phyloP scores from a whole-genome alignment of 2,113 vertebrate genomes.

The Thymallus thymallus region DNA sequence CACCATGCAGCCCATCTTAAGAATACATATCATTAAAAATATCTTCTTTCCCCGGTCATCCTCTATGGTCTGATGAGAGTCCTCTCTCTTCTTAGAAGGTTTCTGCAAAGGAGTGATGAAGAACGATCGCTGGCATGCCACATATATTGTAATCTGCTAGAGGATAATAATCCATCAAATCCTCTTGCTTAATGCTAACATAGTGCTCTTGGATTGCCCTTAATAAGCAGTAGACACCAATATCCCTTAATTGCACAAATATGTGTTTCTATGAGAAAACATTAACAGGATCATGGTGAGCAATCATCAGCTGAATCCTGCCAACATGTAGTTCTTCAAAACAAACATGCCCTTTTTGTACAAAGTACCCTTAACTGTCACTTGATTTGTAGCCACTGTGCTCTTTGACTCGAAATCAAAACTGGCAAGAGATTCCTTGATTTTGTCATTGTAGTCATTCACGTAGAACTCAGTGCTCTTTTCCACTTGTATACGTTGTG shows the following conservation, averaged over 20 bases:
- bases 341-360: conserved; percentile 16
- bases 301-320: conserved; percentile 13
- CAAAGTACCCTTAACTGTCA: conserved; percentile 18
- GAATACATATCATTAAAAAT: too few species aligned
- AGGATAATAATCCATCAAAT: conserved; percentile 29
- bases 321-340: conserved; percentile 21
- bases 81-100: too few species aligned
- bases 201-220: conserved; percentile 19
- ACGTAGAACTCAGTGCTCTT: conserved; percentile 14
- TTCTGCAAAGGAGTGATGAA: conserved; percentile 16
- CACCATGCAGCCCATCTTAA: too few species aligned
- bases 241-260: conserved; percentile 18
- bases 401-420: conserved; percentile 8
- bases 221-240: conserved; percentile 18
- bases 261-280: conserved; percentile 20
- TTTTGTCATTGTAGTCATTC: conserved; percentile 15
- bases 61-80: too few species aligned
- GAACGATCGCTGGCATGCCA: not conserved
- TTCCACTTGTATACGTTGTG: conserved; percentile 1
- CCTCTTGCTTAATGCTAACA: conserved; percentile 17
- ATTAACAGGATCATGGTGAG: conserved; percentile 13
- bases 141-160: conserved; percentile 11
- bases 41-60: too few species aligned
- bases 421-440: too few species aligned
- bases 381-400: conserved; percentile 16